phyloP scores from a whole-genome alignment of 2,113 vertebrate genomes.

The Empidonax traillii region DNA sequence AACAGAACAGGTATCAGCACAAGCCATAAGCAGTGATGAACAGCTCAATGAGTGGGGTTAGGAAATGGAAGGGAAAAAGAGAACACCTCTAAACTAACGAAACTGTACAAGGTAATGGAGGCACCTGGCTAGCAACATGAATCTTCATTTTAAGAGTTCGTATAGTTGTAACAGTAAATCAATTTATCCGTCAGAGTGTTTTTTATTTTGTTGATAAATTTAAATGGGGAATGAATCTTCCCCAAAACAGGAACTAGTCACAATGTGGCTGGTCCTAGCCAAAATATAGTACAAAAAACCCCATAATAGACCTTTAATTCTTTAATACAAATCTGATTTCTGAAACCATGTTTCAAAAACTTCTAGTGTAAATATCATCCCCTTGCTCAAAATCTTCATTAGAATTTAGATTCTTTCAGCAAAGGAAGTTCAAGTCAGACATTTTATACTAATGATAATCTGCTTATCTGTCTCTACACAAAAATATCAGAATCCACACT shows the following conservation, averaged over 20 bases:
- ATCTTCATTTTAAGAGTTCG: background rate
- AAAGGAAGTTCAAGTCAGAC: background rate
- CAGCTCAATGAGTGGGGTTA: background rate
- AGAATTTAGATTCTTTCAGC: background rate
- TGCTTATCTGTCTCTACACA: background rate
- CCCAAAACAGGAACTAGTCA: background rate
- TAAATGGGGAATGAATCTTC: background rate
- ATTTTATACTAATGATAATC: background rate
- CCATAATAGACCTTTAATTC: background rate
- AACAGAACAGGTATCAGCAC: background rate
- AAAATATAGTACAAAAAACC: background rate
- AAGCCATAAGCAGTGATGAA: background rate
- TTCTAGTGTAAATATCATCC: background rate
- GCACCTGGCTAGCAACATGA: background rate
- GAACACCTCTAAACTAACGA: background rate
- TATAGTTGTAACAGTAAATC: background rate
- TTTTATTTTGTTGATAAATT: background rate
- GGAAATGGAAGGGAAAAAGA: background rate
- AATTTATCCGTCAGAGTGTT: background rate
- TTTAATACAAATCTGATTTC: background rate
- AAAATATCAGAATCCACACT: background rate
- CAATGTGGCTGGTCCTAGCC: background rate
- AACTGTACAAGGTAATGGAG: background rate
- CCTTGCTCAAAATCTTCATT: background rate
- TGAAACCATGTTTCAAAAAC: background rate